Base-by-base conservation (phyloP, 2,113 vertebrate species). In the Coptodon rendalli region DNA sequence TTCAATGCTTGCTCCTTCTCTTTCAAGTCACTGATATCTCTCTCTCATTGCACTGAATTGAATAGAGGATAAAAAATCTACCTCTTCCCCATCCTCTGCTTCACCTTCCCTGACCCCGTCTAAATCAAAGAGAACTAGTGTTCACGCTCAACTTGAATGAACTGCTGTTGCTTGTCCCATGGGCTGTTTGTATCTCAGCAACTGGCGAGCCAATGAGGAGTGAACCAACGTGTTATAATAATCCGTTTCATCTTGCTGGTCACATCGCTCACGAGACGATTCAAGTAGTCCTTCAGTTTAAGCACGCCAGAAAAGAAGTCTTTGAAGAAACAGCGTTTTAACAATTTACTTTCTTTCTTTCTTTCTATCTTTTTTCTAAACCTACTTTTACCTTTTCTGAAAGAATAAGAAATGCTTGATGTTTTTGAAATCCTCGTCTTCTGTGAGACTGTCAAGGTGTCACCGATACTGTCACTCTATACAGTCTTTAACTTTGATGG, bases 111-210 rank as follows among this genome's bases (percentile, higher is more conserved):
- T 24, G 81, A 92, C 95, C 91, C 84, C 9, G 9, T 89, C 89
- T 68, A 89, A 91, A 93, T 94, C 93, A 94, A 94, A 95, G 92
- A 89, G 81, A 83, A 66, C 73, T 38, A 92, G 91, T 90, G 89
- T 94, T 93, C 90, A 76, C 40, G 80, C 89, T 95, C 89, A 91
- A 94, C 93, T 94, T 91, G 86, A 93, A 95, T 94, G 93, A 94
- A 93, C 93, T 57, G 87, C 89, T n/a, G 88, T 66, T 86, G 92
- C 87, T 81, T 90, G 87, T 90, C 88, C 88, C 73, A 82, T 66
- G 86, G 88, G 88, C 89, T 92, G 87, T 89, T 91, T 86, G 89
- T 93, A 83, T 89, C 91, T 85, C 88, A 81, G 88, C 88, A 92
- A 93, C 92, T 87, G 68, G 80, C n/a, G 7, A 86, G 81, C 89